These are phyloP conservation scores for Rhagonycha lutea DNA, from an alignment of 2,888 invertebrate genomes.

Conservation along the genomic window DNA sequence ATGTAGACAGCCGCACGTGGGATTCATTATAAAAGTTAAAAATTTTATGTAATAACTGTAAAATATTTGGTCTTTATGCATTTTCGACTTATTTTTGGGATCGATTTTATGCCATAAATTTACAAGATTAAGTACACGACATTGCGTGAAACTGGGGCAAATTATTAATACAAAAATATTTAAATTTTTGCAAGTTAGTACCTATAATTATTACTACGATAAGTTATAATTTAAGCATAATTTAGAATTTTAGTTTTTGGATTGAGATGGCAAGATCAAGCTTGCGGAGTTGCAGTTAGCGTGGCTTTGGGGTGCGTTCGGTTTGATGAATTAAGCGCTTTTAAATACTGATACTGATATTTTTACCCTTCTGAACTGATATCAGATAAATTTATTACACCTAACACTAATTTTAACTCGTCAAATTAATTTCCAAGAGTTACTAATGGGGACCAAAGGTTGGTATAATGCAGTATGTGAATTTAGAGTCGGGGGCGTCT, in stretches of 20 bases:
- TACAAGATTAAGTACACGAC: conserved; percentile 9
- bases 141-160: conserved; percentile 1
- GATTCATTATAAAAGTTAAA: neutral
- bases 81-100: neutral
- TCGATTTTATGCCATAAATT: neutral
- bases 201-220: neutral
- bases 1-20: neutral
- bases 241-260: neutral
- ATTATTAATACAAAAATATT: neutral
- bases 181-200: neutral
- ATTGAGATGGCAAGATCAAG: neutral
- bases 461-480: too few relatives aligned
- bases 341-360: neutral
- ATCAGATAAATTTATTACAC: too few relatives aligned
- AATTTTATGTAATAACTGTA: neutral
- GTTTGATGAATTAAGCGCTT: neutral
- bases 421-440: too few relatives aligned
- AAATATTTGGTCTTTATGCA: neutral
- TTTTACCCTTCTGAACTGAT: neutral
- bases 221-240: neutral
- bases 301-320: neutral
- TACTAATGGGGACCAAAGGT: too few relatives aligned
- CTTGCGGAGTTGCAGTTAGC: neutral
- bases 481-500: too few relatives aligned
- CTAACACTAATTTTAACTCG: too few relatives aligned